Evolutionary conservation across 2,797 vertebrate species (phyloP).

Genomic region (Premnoplex brunnescens): DNA sequence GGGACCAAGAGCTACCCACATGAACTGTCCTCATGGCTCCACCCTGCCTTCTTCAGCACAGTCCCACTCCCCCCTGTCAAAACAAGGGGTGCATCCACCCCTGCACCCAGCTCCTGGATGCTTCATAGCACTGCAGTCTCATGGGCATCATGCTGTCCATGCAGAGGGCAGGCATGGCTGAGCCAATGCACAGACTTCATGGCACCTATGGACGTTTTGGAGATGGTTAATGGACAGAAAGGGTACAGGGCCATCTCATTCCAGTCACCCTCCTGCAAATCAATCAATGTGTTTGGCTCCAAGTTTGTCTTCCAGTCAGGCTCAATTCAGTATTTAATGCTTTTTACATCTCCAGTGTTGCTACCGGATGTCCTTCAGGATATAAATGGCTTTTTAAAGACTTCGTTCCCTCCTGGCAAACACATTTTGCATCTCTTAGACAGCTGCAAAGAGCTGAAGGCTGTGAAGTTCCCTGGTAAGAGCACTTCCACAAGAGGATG

Average conservation of each 20-base stretch:
- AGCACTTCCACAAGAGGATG: not conserved
- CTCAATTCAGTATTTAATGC: not conserved
- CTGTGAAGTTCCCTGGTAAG: not conserved
- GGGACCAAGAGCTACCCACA: not conserved
- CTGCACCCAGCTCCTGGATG: not conserved
- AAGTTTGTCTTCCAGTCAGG: conserved; percentile 11
- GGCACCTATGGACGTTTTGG: not conserved
- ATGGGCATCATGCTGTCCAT: not conserved
- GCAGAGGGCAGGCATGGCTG: not conserved
- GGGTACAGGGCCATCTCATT: not conserved
- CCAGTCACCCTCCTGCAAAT: conserved; percentile 1
- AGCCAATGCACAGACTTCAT: not conserved
- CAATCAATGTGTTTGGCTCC: not conserved
- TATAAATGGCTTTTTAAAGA: conserved; percentile 39
- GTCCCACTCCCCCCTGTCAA: not conserved
- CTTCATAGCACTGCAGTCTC: not conserved
- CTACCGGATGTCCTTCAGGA: not conserved
- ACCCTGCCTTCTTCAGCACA: not conserved
- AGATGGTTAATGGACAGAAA: not conserved
- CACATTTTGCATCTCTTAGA: not conserved
- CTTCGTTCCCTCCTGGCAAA: conserved; percentile 10
- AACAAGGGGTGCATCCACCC: not conserved
- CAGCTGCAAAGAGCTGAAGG: not conserved
- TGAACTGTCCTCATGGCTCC: not conserved
- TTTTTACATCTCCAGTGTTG: conserved; percentile 23